phyloP scores from a whole-genome alignment of 2,113 vertebrate species.

The Pachycephala philippinensis region DNA sequence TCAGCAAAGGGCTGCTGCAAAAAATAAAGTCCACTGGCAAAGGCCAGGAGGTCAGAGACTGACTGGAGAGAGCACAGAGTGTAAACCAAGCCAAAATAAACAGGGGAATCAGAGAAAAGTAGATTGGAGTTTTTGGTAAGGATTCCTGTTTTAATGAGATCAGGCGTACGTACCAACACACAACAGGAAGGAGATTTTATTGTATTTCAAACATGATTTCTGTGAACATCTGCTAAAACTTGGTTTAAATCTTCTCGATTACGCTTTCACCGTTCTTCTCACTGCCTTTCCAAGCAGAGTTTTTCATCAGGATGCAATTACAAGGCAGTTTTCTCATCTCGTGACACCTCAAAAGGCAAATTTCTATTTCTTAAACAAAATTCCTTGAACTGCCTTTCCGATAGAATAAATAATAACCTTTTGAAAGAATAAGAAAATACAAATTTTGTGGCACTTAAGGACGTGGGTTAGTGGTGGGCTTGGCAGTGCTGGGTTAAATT shows the following conservation, averaged over 20 bases:
- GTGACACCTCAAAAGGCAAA: background rate
- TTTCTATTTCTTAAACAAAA: background rate
- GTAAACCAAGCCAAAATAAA: background rate
- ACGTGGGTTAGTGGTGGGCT: background rate
- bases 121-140: background rate
- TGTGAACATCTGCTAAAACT: background rate
- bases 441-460: background rate
- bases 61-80: background rate
- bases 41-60: background rate
- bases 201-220: background rate
- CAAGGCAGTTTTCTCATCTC: background rate
- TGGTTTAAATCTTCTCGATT: rapidly evolving
- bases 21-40: background rate
- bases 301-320: background rate
- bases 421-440: background rate
- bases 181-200: background rate
- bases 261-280: background rate
- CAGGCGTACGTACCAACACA: background rate
- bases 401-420: background rate
- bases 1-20: background rate
- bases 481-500: background rate
- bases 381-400: background rate
- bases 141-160: background rate
- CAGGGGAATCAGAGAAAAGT: background rate
- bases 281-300: background rate